phyloP scores from a whole-genome alignment of 2,113 vertebrate genomes.

The Paraplagusia blochii region DNA sequence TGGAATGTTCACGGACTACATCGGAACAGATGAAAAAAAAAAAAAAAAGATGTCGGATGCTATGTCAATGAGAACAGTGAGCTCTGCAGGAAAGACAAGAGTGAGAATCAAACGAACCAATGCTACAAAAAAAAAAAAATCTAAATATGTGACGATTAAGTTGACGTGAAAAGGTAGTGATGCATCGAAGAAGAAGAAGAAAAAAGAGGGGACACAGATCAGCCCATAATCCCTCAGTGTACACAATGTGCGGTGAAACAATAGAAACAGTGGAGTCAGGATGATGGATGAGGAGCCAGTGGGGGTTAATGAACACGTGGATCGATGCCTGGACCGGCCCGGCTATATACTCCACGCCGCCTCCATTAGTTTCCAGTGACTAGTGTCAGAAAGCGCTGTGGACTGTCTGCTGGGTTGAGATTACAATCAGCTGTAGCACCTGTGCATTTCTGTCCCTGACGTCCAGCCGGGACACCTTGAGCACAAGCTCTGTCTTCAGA shows the following conservation, averaged over 20 bases:
- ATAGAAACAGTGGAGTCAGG: slow-evolving; percentile 36
- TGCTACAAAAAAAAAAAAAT: neutral
- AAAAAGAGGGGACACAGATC: slow-evolving; percentile 4
- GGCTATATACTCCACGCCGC: slow-evolving; percentile 29
- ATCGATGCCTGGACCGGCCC: slow-evolving; percentile 45
- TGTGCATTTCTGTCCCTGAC: slow-evolving; percentile 34
- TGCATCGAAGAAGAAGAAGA: neutral
- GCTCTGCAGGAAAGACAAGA: neutral
- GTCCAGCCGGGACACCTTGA: slow-evolving; percentile 34
- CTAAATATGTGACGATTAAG: neutral
- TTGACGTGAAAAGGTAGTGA: neutral
- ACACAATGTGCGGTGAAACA: slow-evolving; percentile 31
- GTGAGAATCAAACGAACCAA: neutral
- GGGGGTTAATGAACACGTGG: slow-evolving; percentile 63
- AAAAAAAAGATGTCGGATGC: neutral
- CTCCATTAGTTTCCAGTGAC: slow-evolving; percentile 36
- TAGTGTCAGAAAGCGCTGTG: slow-evolving; percentile 43
- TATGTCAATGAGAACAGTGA: slow-evolving; percentile 6
- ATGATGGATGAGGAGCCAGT: slow-evolving; percentile 66
- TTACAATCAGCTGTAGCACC: slow-evolving; percentile 43
- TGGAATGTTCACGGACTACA: slow-evolving; percentile 8
- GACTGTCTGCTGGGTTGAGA: slow-evolving; percentile 45
- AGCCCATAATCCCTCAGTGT: slow-evolving; percentile 15
- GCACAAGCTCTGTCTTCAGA: neutral
- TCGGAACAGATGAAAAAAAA: slow-evolving; percentile 4